Evolutionary conservation across 2,888 invertebrate species (phyloP), one percentile per base, ranked within the genome.

Genomic region (Ariolimax columbianus): DNA sequence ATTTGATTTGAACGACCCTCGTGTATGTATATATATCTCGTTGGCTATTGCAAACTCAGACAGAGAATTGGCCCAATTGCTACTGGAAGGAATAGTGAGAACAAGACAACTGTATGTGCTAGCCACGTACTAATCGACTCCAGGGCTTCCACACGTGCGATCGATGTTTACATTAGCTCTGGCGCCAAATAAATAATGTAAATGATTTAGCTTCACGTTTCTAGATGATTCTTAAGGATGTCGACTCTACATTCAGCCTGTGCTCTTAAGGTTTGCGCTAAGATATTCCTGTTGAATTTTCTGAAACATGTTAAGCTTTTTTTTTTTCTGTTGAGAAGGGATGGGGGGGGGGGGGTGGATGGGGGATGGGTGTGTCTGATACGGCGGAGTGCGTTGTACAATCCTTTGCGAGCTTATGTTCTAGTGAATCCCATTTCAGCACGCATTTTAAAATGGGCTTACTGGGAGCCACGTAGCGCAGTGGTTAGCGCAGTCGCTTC

Each of bases 91-190:
- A 72, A 40, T 72, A 40, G 40, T 40, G 40, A 26, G 72, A 40
- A 36, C 72, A 40, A 11, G n/a, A n/a, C 23, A 7, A 40, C 14
- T 1, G 72, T 23, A 36, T 17, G 23, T 6, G 33, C 7, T 36
- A 72, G 38, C 68, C 68, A 68, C 33, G 36, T 36, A 9, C 68
- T 26, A 72, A 6, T 40, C 36, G 19, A 72, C 72, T 26, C 72
- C 40, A 72, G 72, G 26, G 40, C 23, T 23, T 36, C 40, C 26
- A 19, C 19, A 40, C 38, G 19, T n/a, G 26, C 40, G 72, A 72
- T 72, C 72, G n/a, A 72, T 40, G 72, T 72, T 72, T 72, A 72
- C 40, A 26, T 72, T 40, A 38, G 23, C 7, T 72, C 72, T 38
- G 40, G 40, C 38, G 11, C 72, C 40, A 72, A 72, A 40, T 72